phyloP scores from a whole-genome alignment of 2,888 invertebrate species.

The Homarus gammarus region DNA sequence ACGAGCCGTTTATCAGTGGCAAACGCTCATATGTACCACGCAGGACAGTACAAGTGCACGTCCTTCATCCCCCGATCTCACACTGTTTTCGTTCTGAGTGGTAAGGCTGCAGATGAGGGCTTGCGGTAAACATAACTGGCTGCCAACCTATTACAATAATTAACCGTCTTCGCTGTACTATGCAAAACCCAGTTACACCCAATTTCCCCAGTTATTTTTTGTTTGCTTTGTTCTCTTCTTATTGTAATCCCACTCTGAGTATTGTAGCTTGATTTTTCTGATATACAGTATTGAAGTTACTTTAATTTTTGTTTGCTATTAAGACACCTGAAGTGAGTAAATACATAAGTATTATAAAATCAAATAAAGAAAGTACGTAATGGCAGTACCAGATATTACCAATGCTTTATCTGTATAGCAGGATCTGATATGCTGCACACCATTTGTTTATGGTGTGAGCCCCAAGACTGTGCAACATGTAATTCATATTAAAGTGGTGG shows the following conservation, averaged over 20 bases:
- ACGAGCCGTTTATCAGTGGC: conserved; percentile 64
- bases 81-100: conserved; percentile 65
- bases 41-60: conserved; percentile 73
- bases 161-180: conserved; percentile 38
- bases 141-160: conserved; percentile 11
- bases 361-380: too few relatives aligned
- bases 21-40: conserved; percentile 64
- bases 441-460: too few relatives aligned
- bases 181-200: conserved; percentile 27
- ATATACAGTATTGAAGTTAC: not conserved
- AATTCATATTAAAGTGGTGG: too few relatives aligned
- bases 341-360: not conserved
- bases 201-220: not conserved
- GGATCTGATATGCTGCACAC: too few relatives aligned
- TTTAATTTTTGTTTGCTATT: not conserved
- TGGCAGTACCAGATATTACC: too few relatives aligned
- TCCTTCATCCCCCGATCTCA: conserved; percentile 65
- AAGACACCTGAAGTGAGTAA: not conserved
- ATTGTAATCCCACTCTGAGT: not conserved
- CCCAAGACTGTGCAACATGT: too few relatives aligned
- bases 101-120: conserved; percentile 63
- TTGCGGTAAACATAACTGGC: conserved; percentile 26
- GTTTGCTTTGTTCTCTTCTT: conserved; percentile 23
- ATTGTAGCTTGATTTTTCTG: conserved; percentile 26
- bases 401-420: too few relatives aligned